Evolutionary conservation across 2,113 vertebrate species (phyloP), one percentile per base, ranked within the genome.

Genomic region (Rhadina sibilatrix): DNA sequence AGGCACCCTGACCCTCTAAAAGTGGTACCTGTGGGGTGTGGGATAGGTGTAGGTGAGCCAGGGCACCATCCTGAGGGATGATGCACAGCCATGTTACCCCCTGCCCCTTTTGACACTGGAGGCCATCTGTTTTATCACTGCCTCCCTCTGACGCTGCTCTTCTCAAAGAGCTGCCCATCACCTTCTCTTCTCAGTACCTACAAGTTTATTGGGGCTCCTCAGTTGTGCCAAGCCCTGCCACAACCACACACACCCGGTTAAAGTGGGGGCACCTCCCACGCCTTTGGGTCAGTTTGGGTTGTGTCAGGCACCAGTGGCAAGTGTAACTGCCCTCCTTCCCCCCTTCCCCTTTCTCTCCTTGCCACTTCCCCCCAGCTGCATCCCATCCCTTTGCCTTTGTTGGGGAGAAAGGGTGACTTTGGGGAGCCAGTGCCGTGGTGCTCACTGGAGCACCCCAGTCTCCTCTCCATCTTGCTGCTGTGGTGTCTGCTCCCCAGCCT

Each of bases 401-500:
- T 59, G 75, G 37, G 37, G 68, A 31, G 33, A 49, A 27, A 30
- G 63, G 20, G 71, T 57, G 81, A 76, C 87, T 90, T 37, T 30
- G 66, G 44, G 92, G 35, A 86, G 15, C 46, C 87, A 84, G 81
- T 42, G 15, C 69, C 23, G 3, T 9, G 18, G 59, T 65, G 83
- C 82, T 91, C 35, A 2, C 63, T 47, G 33, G 37, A 85, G 75
- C 87, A 74, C 30, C 15, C 38, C 80, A 92, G 66, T 44, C 68
- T 90, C 80, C 84, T 87, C 74, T 37, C 95, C 91, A 90, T 92
- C 74, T 61, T 42, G 27, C 95, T 91, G 93, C 88, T 23, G 22
- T 5, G 5, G 68, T 28, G 66, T 94, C 95, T 97, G 96, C 75
- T 94, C 70, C 79, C 54, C 83, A 84, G 64, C 96, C 96, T 91